Conservation (phyloP, 2,797 vertebrate species). For the Lagodon rhomboides region DNA sequence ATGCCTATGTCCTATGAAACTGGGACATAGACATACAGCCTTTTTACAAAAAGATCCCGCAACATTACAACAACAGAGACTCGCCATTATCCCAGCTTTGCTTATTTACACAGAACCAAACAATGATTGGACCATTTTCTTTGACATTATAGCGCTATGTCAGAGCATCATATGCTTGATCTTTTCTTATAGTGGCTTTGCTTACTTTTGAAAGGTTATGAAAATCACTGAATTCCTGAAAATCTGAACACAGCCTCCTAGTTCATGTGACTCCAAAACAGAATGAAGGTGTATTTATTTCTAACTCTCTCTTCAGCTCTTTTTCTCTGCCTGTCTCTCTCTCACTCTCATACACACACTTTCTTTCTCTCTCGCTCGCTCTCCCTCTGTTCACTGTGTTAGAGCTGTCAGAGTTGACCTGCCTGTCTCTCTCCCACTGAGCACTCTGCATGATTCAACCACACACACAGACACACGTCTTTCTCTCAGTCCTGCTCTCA, state of each 20-base stretch:
- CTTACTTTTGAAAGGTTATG: slow-evolving; percentile 1
- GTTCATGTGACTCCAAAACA: slow-evolving; percentile 22
- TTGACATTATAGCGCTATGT: background rate
- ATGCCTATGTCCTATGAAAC: background rate
- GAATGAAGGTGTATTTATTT: slow-evolving; percentile 27
- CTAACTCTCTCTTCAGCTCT: slow-evolving; percentile 17
- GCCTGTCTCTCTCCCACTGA: slow-evolving; percentile 80
- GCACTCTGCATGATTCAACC: slow-evolving; percentile 72
- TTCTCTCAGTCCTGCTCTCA: slow-evolving; percentile 64
- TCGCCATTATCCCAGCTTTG: too few relatives aligned
- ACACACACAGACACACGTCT: slow-evolving; percentile 55
- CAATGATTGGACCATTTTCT: background rate
- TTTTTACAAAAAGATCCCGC: too few relatives aligned
- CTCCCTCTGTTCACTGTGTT: slow-evolving; percentile 40
- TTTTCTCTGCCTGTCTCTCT: slow-evolving; percentile 2
- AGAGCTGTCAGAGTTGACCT: slow-evolving; percentile 78
- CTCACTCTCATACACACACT: background rate
- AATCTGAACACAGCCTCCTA: background rate
- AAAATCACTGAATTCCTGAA: slow-evolving; percentile 3
- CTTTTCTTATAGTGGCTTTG: background rate
- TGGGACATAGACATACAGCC: slow-evolving; percentile 1
- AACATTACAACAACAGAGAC: too few relatives aligned
- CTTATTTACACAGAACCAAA: too few relatives aligned
- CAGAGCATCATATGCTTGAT: slow-evolving; percentile 14
- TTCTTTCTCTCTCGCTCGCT: background rate